Evolutionary conservation across 30 jellyfish, hydroid and myxozoan genomes (phyloP).

Genomic region (Hydractinia symbiolongicarpus): DNA sequence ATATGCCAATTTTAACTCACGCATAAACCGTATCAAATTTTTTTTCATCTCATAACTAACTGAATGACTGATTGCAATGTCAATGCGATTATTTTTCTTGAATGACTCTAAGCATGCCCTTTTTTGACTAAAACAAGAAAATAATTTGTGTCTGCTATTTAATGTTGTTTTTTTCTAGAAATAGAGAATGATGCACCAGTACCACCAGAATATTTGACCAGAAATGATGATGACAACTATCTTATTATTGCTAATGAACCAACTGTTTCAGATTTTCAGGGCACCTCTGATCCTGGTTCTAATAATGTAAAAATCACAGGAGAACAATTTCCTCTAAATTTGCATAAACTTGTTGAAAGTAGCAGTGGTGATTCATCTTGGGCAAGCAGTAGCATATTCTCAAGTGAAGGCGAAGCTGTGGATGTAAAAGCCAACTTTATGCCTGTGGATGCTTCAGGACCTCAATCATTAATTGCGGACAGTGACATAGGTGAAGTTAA

Average conservation of each 20-base stretch:
- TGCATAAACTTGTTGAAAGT: conserved; percentile 43
- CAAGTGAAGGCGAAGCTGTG: conserved; percentile 9
- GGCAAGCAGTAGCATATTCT: conserved; percentile 36
- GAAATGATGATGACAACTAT: conserved; percentile 1
- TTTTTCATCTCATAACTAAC: no score
- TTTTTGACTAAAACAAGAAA: no score
- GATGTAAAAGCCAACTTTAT: conserved; percentile 8
- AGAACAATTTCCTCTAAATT: conserved; percentile 41
- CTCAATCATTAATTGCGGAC: neutral
- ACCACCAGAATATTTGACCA: no score
- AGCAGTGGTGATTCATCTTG: conserved; percentile 65
- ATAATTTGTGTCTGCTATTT: no score
- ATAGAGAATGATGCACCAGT: no score
- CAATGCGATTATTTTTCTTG: no score
- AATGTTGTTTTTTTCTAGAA: no score
- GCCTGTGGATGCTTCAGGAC: conserved; percentile 9
- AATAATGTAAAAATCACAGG: neutral
- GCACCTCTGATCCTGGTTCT: neutral
- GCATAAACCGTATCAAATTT: no score
- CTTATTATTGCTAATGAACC: conserved; percentile 13
- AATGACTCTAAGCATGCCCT: no score
- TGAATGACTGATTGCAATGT: no score
- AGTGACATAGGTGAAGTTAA: conserved; percentile 20
- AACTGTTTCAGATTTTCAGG: conserved; percentile 1
- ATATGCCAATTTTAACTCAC: no score